Base-by-base conservation (phyloP, 2,797 vertebrate species). In the Tamandua tetradactyla region DNA sequence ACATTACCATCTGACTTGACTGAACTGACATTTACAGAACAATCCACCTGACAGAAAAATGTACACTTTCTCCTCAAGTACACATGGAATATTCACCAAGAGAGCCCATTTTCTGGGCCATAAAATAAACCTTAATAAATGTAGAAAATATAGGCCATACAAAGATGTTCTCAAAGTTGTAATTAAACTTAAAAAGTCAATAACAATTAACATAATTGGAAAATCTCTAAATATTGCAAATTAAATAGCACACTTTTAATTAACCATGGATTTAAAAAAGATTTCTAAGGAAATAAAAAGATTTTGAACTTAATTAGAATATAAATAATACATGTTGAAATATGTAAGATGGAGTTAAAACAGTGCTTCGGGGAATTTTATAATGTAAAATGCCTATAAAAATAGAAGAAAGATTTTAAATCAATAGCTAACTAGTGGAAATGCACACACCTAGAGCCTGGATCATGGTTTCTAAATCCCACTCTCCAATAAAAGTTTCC, bases 1-100 rank as follows among this genome's bases (percentile, higher is more conserved):
- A 40, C 4, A 8, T 27, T 40, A 0, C 2, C 32, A 7, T 4
- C 18, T 8, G 4, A 23, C 18, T 2, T 4, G 23, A 40, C 59
- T 11, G 12, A 0, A 3, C 0, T 30, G 49, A 35, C 44, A 12
- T 15, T 23, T 18, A 30, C 1, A 42, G 22, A 78, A 25, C 15
- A 4, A 1, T 8, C n/a, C 4, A 4, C 12, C 35, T 8, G 12
- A 12, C 11, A 25, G 69, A 11, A 20, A 76, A 64, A 27, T 7
- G 4, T 0, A 1, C 6, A 5, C 14, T 47, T 75, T 69, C 61
- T 59, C 64, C 88, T 62, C 49, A n/a, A 13, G 17, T 37, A 14
- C 2, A 30, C 9, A 61, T 9, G 10, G 6, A 32, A 49, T 9
- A n/a, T 7, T 47, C 64, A 32, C 30, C n/a, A 32, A 25, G 4